phyloP scores from a whole-genome alignment of 1,140 invertebrate species.

The Hycleus phaleratus region DNA sequence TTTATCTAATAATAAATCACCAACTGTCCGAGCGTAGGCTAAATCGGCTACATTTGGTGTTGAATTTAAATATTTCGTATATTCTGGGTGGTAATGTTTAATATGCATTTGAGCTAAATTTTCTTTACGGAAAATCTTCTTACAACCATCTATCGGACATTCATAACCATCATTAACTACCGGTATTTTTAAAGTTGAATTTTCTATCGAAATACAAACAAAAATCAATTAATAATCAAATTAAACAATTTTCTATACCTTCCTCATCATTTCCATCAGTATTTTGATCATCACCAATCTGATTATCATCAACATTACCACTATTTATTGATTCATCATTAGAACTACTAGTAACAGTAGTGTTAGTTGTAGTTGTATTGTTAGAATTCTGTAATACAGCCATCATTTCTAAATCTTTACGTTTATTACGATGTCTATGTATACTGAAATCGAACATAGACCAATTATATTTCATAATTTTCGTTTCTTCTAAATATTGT shows the following conservation, averaged over 20 bases:
- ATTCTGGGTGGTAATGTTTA: constrained; percentile 82
- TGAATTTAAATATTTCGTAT: constrained; percentile 63
- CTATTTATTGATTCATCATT: background rate
- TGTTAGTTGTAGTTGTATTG: background rate
- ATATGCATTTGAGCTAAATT: constrained; percentile 83
- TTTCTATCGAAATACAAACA: background rate
- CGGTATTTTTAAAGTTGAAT: constrained; percentile 27
- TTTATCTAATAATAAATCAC: constrained; percentile 42
- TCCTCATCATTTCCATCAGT: constrained; percentile 9
- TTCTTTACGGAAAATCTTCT: constrained; percentile 83
- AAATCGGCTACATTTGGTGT: constrained; percentile 80
- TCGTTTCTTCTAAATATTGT: constrained; percentile 45
- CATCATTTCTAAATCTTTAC: background rate
- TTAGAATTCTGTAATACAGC: background rate
- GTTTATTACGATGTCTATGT: background rate
- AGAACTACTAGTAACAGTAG: background rate
- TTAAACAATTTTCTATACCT: constrained; percentile 9
- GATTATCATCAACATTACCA: too few relatives aligned
- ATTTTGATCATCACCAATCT: background rate
- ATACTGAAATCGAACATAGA: constrained; percentile 9
- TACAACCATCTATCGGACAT: constrained; percentile 75
- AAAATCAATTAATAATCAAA: constrained; percentile 7
- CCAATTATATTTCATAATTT: constrained; percentile 6
- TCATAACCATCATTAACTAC: constrained; percentile 58
- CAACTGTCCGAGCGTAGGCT: constrained; percentile 67